Conservation (phyloP, 2,113 vertebrate genomes). For the Clarias gariepinus region DNA sequence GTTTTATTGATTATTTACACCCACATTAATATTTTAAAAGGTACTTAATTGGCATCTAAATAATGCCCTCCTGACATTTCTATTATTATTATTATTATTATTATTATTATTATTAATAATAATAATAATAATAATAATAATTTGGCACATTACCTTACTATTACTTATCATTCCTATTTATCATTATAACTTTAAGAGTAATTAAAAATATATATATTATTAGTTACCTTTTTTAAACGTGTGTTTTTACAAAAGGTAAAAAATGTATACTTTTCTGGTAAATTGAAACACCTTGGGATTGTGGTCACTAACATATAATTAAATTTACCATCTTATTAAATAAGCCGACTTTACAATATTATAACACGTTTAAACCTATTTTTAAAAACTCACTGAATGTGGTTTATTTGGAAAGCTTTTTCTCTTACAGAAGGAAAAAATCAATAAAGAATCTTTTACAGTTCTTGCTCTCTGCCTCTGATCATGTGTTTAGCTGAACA, state of each 20-base stretch:
- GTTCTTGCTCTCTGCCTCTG: background rate
- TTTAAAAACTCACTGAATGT: background rate
- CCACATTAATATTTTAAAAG: background rate
- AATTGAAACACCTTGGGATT: background rate
- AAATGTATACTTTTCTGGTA: background rate
- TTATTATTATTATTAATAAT: too few species aligned
- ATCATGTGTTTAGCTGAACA: background rate
- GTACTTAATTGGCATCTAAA: background rate
- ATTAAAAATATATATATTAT: background rate
- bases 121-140: too few species aligned
- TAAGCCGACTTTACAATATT: background rate
- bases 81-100: too few species aligned
- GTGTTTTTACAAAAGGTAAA: background rate
- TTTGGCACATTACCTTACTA: too few species aligned
- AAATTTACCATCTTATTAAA: background rate
- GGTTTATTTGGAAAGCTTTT: background rate
- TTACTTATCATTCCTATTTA: background rate
- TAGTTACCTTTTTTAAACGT: background rate
- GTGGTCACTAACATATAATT: background rate
- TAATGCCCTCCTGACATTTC: background rate
- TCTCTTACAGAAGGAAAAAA: slow-evolving; percentile 1
- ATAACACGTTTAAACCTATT: background rate
- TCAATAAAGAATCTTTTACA: slow-evolving; percentile 6
- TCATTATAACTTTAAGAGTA: background rate
- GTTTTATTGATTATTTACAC: background rate